These are phyloP conservation scores for Rhizomys pruinosus DNA, from an alignment of 2,113 vertebrate species.

Conservation along the genomic window DNA sequence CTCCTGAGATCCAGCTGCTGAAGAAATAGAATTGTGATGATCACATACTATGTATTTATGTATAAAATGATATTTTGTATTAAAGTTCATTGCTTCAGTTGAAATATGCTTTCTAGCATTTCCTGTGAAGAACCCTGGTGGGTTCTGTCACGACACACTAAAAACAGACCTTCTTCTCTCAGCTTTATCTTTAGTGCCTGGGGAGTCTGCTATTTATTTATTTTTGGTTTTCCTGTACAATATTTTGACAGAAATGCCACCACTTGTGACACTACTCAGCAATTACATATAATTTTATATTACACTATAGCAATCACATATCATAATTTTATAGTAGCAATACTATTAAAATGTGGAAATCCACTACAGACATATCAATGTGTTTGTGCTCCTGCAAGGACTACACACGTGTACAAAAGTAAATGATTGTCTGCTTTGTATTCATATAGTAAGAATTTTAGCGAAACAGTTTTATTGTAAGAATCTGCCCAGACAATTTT, in stretches of 20 bases:
- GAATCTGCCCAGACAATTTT: neutral
- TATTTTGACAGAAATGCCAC: slow-evolving; percentile 71
- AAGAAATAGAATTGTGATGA: slow-evolving; percentile 83
- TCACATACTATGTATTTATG: slow-evolving; percentile 74
- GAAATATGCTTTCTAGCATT: slow-evolving; percentile 77
- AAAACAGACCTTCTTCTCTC: slow-evolving; percentile 74
- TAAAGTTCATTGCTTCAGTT: slow-evolving; percentile 82
- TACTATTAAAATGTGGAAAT: neutral
- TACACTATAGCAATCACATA: slow-evolving; percentile 16
- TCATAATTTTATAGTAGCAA: slow-evolving; percentile 29
- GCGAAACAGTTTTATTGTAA: neutral
- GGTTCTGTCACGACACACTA: slow-evolving; percentile 75
- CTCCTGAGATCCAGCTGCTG: slow-evolving; percentile 78
- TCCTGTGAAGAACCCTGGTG: slow-evolving; percentile 78
- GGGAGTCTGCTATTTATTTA: slow-evolving; percentile 62
- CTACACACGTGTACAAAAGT: neutral
- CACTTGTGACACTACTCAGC: slow-evolving; percentile 21
- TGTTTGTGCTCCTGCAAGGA: neutral
- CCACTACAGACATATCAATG: neutral
- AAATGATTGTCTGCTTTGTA: neutral
- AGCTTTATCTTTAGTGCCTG: slow-evolving; percentile 58
- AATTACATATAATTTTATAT: slow-evolving; percentile 23
- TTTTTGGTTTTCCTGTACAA: slow-evolving; percentile 65
- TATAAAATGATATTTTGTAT: slow-evolving; percentile 81
- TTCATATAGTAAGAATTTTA: neutral